Evolutionary conservation across 2,888 invertebrate genomes (phyloP), one percentile per base, ranked within the genome.

Genomic region (Xanthia icteritia): DNA sequence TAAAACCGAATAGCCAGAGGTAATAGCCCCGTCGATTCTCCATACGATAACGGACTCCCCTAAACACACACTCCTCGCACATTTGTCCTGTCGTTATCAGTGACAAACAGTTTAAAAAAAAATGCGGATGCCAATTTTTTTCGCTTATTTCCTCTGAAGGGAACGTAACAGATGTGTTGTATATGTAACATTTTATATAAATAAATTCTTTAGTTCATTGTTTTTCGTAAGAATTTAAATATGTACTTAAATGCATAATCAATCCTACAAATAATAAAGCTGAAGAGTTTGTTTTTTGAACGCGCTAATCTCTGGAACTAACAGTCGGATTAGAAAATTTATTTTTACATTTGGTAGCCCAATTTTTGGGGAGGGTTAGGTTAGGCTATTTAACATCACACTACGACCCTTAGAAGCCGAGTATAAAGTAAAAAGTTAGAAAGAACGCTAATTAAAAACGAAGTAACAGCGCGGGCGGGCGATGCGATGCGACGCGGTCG

Each of bases 1-100:
- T 82, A 85, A 89, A 88, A 82, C 78, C 60, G 67, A 86, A 87
- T 77, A 77, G 79, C 79, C 78, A 86, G 79, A 89, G 66, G 89
- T 88, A 89, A 89, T 89, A 89, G 86, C 90, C 86, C 87, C 89
- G 84, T 86, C 84, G 92, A 93, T 93, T 89, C 89, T 82, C 79
- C 76, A 70, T 76, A 68, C 88, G 94, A 94, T 94, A 93, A 89
- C 90, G 79, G 77, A 86, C 85, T 91, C 92, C 92, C 91, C 91
- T 89, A 89, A 90, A 89, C 85, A 86, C 86, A 88, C 88, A 89
- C 89, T 89, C 86, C 83, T 81, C 86, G 84, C 88, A 86, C 92
- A 92, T 93, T 94, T 93, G 93, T 93, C 91, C 88, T 83, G 79
- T 72, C 85, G 88, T 93, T 95, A 95, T 95, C 95, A 92, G 83